phyloP scores from a whole-genome alignment of 1,140 invertebrate genomes.

The Drosophila prosaltans region DNA sequence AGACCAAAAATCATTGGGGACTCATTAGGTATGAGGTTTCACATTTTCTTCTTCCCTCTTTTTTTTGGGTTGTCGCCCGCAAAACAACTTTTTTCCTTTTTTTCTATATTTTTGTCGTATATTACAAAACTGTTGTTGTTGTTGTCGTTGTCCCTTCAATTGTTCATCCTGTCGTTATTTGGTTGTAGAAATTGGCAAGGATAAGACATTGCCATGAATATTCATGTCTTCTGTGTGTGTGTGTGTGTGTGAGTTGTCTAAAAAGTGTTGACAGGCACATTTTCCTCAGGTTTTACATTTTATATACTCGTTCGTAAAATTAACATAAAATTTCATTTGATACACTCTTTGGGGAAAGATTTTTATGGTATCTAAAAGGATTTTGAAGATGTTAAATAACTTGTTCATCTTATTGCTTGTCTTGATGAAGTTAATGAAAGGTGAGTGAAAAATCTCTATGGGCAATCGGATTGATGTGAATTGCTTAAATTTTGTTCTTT shows the following conservation, averaged over 20 bases:
- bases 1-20: conserved; percentile 71
- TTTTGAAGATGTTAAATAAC: conserved; percentile 46
- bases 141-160: conserved; percentile 11
- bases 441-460: conserved; percentile 42
- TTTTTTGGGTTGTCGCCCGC: conserved; percentile 22
- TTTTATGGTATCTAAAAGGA: conserved; percentile 46
- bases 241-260: conserved; percentile 9
- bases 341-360: conserved; percentile 51
- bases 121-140: neutral
- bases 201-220: conserved; percentile 58
- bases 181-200: conserved; percentile 54
- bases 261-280: conserved; percentile 43
- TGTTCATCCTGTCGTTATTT: conserved; percentile 39
- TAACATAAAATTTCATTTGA: conserved; percentile 68
- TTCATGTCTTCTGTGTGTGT: conserved; percentile 48
- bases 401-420: conserved; percentile 16
- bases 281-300: conserved; percentile 34
- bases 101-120: conserved; percentile 19
- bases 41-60: conserved; percentile 13
- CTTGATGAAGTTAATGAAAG: conserved; percentile 22
- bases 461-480: conserved; percentile 50
- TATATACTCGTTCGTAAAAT: conserved; percentile 38
- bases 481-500: conserved; percentile 5
- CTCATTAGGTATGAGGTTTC: conserved; percentile 52
- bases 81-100: conserved; percentile 46